Conservation (phyloP, 2,797 vertebrate genomes). For the Ceryle rudis region DNA sequence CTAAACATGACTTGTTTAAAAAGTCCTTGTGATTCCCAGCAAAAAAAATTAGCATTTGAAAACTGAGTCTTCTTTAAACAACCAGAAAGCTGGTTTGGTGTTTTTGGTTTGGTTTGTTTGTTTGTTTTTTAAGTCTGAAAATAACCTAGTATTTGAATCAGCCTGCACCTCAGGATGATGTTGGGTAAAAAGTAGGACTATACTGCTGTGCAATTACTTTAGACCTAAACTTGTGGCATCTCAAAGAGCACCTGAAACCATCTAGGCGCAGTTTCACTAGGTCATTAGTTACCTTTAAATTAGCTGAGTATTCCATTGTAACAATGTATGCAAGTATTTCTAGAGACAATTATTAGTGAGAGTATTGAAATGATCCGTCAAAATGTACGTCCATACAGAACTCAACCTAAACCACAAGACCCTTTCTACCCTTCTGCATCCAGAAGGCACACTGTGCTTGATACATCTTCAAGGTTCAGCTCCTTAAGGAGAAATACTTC, state of each 20-base stretch:
- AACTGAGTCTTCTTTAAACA: neutral
- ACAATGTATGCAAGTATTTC: neutral
- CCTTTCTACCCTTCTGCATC: neutral
- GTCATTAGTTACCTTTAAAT: conserved; percentile 11
- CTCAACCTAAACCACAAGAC: neutral
- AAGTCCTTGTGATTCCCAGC: neutral
- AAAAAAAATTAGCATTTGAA: neutral
- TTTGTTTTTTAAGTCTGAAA: neutral
- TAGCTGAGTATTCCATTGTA: neutral
- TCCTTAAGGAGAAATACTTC: neutral
- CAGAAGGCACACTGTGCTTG: neutral
- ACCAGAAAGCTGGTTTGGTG: neutral
- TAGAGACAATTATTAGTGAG: neutral
- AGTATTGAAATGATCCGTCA: neutral
- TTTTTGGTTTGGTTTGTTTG: too few species aligned
- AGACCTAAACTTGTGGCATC: neutral
- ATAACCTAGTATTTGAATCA: neutral
- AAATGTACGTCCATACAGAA: neutral
- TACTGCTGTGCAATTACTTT: neutral
- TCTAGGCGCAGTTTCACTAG: neutral
- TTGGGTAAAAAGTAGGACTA: neutral
- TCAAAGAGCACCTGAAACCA: neutral
- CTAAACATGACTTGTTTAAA: neutral
- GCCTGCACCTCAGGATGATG: neutral
- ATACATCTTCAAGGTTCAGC: neutral